Evolutionary conservation across 1,140 invertebrate genomes (phyloP), one percentile per base, ranked within the genome.

Genomic region (Teleopsis dalmanni): DNA sequence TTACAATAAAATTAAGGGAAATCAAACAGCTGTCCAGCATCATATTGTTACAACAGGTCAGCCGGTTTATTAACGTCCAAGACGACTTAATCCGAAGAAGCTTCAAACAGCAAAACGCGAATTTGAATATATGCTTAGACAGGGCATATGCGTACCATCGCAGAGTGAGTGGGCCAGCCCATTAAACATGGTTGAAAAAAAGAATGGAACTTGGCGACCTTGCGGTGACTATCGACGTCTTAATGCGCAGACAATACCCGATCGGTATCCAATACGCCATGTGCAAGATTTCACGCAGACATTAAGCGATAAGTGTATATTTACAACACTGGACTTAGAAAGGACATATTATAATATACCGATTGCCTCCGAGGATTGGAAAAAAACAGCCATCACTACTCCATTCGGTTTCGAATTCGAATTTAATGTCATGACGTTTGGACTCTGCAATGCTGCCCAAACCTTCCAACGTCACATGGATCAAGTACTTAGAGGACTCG

Each of bases 381-480:
- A 44, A 8, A 73, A 73, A 53, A 73, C 64, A 10, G 65, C 68
- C 2, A 52, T 73, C 0, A 62, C 52, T 3, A 72, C 70, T 21
- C 56, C 66, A 7, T 70, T 70, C 38, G 26, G 73, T 59, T 47
- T 59, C 10, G n/a, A n/a, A n/a, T n/a, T n/a, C n/a, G n/a, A n/a
- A n/a, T n/a, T n/a, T n/a, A n/a, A n/a, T n/a, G n/a, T n/a, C n/a
- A 72, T 72, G 64, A 55, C 57, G 1, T 72, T 72, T 45, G 67
- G 69, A 3, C 45, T 75, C 0, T 50, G 60, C 0, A 72, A 73
- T 18, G 38, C 47, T 11, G 22, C 19, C 5, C 62, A 72, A 29
- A 72, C 68, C 1, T 80, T 78, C 51, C 73, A 78, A 55, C 47
- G 75, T 5, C 64, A 73, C 13, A 76, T 78, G 48, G 61, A 75